phyloP scores from a whole-genome alignment of 1,140 invertebrate species.

The Samia ricini region DNA sequence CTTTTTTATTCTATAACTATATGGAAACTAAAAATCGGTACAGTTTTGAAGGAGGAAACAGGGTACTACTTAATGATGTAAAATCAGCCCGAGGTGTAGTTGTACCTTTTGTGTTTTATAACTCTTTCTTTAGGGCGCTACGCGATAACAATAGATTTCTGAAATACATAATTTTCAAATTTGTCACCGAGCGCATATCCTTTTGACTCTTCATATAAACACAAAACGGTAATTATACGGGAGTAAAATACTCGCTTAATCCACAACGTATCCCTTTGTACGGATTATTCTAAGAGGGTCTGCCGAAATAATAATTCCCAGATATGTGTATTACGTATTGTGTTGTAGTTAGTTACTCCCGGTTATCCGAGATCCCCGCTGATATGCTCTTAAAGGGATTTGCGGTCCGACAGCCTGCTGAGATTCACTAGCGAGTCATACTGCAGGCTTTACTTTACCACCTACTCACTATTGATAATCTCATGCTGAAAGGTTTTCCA shows the following conservation, averaged over 20 bases:
- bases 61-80: too few species aligned
- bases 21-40: too few species aligned
- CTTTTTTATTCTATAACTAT: too few species aligned
- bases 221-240: background rate
- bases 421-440: constrained; percentile 4
- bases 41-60: too few species aligned
- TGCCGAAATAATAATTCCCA: background rate
- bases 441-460: background rate
- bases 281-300: background rate
- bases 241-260: background rate
- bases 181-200: too few species aligned
- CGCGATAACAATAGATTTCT: too few species aligned
- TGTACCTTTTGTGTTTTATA: too few species aligned
- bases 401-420: constrained; percentile 28
- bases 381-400: constrained; percentile 41
- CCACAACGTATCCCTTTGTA: background rate
- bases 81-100: too few species aligned
- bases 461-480: constrained; percentile 12
- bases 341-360: background rate
- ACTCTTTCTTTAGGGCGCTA: too few species aligned
- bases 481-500: constrained; percentile 13
- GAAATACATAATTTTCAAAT: too few species aligned
- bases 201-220: background rate
- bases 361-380: constrained; percentile 17
- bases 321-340: background rate